Percentiles rank a stretch among this genome's conserved stretches.
phyloP scores from a whole-genome alignment of 2,797 vertebrate genomes.

The Dendrocincla fuliginosa region DNA sequence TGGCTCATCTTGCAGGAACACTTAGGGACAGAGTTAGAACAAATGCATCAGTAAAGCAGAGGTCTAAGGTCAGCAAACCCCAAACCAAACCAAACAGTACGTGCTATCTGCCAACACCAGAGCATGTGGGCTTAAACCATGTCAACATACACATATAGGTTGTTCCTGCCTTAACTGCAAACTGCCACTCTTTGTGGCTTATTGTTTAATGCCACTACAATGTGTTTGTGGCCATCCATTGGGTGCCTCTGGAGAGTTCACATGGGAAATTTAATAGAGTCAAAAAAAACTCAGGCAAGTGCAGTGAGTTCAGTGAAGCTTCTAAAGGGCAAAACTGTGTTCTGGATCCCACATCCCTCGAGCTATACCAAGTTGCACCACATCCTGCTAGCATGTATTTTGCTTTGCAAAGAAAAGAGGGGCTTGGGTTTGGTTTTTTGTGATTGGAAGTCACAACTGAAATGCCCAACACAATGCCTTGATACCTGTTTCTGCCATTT shows the following conservation, averaged over 20 bases:
- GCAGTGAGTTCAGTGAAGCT: not conserved
- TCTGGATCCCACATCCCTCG: not conserved
- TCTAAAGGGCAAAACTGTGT: not conserved
- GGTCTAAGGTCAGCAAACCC: not conserved
- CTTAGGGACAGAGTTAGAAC: not conserved
- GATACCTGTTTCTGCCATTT: constrained; percentile 99
- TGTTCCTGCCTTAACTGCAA: not conserved
- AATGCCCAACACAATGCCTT: constrained; percentile 28
- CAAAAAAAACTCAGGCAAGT: not conserved
- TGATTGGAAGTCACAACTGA: not conserved
- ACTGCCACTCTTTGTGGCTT: not conserved
- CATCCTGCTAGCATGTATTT: not conserved
- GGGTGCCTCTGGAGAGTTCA: not conserved
- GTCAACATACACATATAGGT: rapidly evolving
- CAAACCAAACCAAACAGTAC: not conserved
- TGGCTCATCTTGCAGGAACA: not conserved
- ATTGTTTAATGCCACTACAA: not conserved
- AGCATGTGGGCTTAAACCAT: rapidly evolving
- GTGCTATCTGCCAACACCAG: rapidly evolving
- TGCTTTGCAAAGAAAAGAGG: not conserved
- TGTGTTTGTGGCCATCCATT: not conserved
- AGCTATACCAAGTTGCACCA: not conserved
- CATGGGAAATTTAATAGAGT: rapidly evolving
- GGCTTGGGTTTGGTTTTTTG: not conserved
- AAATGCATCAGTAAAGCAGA: not conserved